Evolutionary conservation across 2,113 vertebrate species (phyloP).

Genomic region (Vombatus ursinus): DNA sequence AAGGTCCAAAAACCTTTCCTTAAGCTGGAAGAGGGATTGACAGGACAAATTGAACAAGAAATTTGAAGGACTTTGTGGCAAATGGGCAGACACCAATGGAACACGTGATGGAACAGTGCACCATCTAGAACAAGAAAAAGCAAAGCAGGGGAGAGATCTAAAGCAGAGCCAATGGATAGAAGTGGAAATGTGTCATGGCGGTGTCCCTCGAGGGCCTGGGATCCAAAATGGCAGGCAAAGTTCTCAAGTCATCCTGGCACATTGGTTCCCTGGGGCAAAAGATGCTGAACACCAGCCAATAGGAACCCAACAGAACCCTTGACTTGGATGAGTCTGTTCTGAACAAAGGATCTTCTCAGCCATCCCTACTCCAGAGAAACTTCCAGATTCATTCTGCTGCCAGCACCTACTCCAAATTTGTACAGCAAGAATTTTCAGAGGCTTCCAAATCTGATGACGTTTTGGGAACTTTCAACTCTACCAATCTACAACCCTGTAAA

Average conservation of each 20-base stretch:
- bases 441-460: no score
- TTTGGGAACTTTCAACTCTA: no score
- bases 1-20: no score
- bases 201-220: slow-evolving; percentile 82
- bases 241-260: slow-evolving; percentile 83
- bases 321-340: slow-evolving; percentile 85
- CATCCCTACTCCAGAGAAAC: slow-evolving; percentile 88
- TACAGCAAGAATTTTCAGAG: slow-evolving; percentile 28
- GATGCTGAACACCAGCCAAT: slow-evolving; percentile 72
- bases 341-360: slow-evolving; percentile 86
- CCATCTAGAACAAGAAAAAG: no score
- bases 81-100: no score
- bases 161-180: slow-evolving; percentile 93
- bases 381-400: slow-evolving; percentile 91
- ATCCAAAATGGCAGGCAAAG: slow-evolving; percentile 83
- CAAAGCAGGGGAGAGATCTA: slow-evolving; percentile 70
- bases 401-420: slow-evolving; percentile 96
- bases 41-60: no score
- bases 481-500: no score
- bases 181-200: slow-evolving; percentile 93
- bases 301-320: slow-evolving; percentile 89
- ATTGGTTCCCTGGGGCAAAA: slow-evolving; percentile 51
- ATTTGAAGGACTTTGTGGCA: no score
- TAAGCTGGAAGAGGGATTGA: no score
- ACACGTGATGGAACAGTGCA: no score